Base-by-base conservation (phyloP, 2,888 invertebrate species). In the Pterobdella sp. region DNA sequence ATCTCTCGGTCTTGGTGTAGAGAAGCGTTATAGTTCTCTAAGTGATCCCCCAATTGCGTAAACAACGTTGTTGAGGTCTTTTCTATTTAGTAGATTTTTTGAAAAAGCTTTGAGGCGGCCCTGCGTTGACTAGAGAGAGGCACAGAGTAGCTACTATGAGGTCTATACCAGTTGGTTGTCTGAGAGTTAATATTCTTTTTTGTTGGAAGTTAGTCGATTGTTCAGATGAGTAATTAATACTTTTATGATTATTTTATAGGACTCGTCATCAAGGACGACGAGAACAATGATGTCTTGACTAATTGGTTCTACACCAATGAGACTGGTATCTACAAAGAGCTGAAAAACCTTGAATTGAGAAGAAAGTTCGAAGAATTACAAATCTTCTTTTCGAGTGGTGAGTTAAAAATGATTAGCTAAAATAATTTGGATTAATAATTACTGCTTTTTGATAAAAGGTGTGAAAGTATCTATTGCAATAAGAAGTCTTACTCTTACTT, bases 381-480 rank as follows among this genome's bases (percentile, higher is more conserved):
- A 26, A 22, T 56, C n/a, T 3, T 7, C 26, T 56, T 56, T n/a
- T 26, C 60, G n/a, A 56, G 60, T 22, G 60, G 60, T 56, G n/a
- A 56, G 60, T 18, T 56, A 3, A 22, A 4, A 18, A 42, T 26
- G 60, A 29, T 73, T 73, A n/a, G 68, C 60, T 18, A 52, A 73
- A 29, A 52, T 34, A 22, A 68, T 68, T 42, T 14, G 49, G 49
- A 42, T 42, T 22, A 42, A 14, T 22, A 22, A 42, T 42, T 22
- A 42, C 49, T 42, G 7, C 49, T 42, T 22, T 14, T 42, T 42
- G 10, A 42, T 7, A 68, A 22, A 14, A 42, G 49, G 10, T 14
- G 49, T 42, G 49, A 7, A 14, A 14, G 10, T 14, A 42, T 42
- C 49, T 42, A 7, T 22, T 14, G 7, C 49, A 22, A 7, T 22